These are phyloP conservation scores for Acanthosepion lycidas DNA, from an alignment of 2,888 invertebrate genomes.

Conservation along the genomic window DNA sequence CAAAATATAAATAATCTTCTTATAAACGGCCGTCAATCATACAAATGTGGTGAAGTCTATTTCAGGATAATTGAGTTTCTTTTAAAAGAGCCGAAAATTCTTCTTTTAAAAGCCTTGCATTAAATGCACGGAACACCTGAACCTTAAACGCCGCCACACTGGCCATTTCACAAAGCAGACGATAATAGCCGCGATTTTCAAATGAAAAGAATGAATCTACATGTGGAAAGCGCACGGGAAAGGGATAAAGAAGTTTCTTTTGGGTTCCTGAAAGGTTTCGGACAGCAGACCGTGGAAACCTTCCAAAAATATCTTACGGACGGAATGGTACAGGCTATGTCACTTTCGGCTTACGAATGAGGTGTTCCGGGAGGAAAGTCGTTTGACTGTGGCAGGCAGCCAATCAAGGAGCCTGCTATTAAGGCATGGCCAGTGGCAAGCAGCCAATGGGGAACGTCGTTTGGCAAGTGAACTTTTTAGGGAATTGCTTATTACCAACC, in stretches of 20 bases:
- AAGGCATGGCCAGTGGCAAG: not conserved
- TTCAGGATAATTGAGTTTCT: not conserved
- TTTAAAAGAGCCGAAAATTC: not conserved
- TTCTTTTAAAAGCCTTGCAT: not conserved
- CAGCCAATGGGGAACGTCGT: constrained; percentile 2
- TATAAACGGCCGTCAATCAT: not conserved
- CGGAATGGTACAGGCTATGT: not conserved
- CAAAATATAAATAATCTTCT: not conserved
- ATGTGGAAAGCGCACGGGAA: not conserved
- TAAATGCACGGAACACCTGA: not conserved
- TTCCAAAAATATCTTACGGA: constrained; percentile 1
- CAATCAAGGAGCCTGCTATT: constrained; percentile 18
- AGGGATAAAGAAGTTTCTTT: not conserved
- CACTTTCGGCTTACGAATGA: not conserved
- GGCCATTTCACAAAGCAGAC: not conserved
- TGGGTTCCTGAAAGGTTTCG: constrained; percentile 6
- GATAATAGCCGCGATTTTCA: not conserved
- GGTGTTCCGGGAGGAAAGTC: not conserved
- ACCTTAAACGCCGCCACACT: not conserved
- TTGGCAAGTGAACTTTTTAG: not conserved
- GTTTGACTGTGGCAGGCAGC: not conserved
- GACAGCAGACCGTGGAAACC: not conserved
- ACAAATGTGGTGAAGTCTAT: not conserved
- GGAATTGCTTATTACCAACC: not conserved
- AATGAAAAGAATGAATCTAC: not conserved